These are phyloP conservation scores for Lepus oiostolus DNA, from an alignment of 2,797 vertebrate genomes.

Conservation along the genomic window DNA sequence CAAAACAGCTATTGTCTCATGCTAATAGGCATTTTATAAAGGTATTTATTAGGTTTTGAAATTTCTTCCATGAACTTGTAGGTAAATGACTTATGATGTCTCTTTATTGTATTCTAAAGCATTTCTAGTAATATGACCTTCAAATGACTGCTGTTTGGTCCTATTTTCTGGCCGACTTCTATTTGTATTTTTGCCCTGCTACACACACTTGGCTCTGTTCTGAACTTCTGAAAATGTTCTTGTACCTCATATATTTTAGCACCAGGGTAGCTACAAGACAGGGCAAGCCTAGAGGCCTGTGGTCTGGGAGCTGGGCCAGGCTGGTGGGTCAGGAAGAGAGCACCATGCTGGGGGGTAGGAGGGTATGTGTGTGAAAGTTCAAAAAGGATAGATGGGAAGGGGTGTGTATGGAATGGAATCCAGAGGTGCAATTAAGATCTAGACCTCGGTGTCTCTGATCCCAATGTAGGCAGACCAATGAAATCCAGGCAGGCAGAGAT, in stretches of 20 bases:
- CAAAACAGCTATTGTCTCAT: neutral
- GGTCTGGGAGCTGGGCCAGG: conserved; percentile 54
- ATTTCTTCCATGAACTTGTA: neutral
- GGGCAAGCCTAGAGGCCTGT: conserved; percentile 12
- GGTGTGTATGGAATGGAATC: neutral
- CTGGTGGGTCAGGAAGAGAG: conserved; percentile 34
- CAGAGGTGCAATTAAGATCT: neutral
- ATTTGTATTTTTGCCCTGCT: neutral
- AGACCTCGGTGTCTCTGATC: conserved; percentile 1
- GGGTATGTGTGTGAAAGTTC: conserved; percentile 7
- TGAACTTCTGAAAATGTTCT: conserved; percentile 1
- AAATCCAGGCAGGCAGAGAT: neutral
- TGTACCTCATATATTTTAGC: neutral
- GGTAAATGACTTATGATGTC: neutral
- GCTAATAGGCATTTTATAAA: conserved; percentile 28
- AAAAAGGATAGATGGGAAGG: conserved; percentile 9
- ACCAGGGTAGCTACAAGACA: neutral
- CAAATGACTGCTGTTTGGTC: neutral
- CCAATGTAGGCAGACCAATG: neutral
- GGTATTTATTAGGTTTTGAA: conserved; percentile 33
- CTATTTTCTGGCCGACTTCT: neutral
- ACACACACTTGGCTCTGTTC: neutral
- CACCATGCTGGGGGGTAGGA: neutral
- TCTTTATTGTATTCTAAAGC: conserved; percentile 41
- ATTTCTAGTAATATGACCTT: neutral